Conservation (phyloP, 2,888 invertebrate genomes). For the Thyatira batis region DNA sequence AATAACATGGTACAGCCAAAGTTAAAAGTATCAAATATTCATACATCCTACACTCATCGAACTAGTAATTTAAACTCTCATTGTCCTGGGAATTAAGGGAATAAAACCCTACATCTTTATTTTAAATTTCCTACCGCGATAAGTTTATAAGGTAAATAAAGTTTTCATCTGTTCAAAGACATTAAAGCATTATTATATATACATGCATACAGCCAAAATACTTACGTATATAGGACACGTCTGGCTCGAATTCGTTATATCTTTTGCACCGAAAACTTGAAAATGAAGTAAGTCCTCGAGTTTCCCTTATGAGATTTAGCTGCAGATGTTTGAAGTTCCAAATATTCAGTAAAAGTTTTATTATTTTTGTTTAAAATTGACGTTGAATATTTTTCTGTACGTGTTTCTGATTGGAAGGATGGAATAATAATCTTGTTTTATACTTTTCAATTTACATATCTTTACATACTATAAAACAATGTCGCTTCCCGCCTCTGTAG, state of each 20-base stretch:
- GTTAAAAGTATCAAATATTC: no score
- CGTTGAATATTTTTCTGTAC: not conserved
- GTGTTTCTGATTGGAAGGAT: not conserved
- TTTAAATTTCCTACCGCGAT: no score
- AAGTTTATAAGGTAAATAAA: not conserved
- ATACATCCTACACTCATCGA: no score
- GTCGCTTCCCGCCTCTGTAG: no score
- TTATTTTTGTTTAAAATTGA: not conserved
- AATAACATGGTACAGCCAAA: no score
- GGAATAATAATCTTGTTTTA: not conserved
- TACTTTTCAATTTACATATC: no score
- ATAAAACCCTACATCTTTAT: no score
- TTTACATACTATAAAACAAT: no score
- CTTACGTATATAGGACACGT: constrained; percentile 13
- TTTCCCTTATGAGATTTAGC: constrained; percentile 22
- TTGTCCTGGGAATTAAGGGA: no score
- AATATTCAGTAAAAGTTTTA: constrained; percentile 1
- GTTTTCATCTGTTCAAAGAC: not conserved
- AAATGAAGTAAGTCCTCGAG: constrained; percentile 25
- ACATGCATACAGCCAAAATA: not conserved
- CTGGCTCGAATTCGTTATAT: constrained; percentile 28
- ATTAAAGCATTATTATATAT: not conserved
- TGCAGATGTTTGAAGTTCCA: constrained; percentile 6
- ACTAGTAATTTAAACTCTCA: no score
- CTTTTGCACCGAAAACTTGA: constrained; percentile 30